phyloP scores from a whole-genome alignment of 2,113 vertebrate species.

The Sisor rabdophorus region DNA sequence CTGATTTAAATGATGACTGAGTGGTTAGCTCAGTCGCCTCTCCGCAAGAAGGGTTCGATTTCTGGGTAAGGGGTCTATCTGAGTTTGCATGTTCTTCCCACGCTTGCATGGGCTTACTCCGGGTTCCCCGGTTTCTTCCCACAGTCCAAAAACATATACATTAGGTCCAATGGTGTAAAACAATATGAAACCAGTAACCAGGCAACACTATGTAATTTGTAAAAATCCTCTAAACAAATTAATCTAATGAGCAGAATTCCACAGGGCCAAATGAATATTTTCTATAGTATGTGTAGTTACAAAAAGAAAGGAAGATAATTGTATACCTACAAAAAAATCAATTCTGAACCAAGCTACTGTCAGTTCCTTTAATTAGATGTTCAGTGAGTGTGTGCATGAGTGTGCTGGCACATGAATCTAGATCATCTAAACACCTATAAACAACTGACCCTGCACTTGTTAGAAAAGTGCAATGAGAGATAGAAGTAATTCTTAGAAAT shows the following conservation, averaged over 20 bases:
- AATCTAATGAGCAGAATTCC: neutral
- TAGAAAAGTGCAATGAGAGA: neutral
- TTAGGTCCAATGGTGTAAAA: no score
- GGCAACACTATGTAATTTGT: neutral
- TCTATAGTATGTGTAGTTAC: neutral
- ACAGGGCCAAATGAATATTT: neutral
- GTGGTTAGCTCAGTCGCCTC: neutral
- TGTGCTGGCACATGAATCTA: neutral
- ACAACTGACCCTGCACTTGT: conserved; percentile 13
- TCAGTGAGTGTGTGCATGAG: conserved; percentile 2
- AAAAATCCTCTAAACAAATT: neutral
- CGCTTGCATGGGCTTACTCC: no score
- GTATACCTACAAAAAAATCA: conserved; percentile 45
- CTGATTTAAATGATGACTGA: neutral
- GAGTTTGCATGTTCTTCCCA: no score
- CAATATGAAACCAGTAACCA: neutral
- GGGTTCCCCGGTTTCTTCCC: no score
- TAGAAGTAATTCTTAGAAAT: conserved; percentile 27
- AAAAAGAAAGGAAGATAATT: conserved; percentile 40
- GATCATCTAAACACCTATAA: conserved; percentile 11
- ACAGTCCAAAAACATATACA: neutral
- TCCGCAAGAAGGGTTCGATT: no score
- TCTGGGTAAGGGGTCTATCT: no score
- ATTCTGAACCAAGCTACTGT: conserved; percentile 41
- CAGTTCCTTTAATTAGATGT: conserved; percentile 36